Evolutionary conservation across 2,888 invertebrate species (phyloP), one percentile per base, ranked within the genome.

Genomic region (Neria commutata): DNA sequence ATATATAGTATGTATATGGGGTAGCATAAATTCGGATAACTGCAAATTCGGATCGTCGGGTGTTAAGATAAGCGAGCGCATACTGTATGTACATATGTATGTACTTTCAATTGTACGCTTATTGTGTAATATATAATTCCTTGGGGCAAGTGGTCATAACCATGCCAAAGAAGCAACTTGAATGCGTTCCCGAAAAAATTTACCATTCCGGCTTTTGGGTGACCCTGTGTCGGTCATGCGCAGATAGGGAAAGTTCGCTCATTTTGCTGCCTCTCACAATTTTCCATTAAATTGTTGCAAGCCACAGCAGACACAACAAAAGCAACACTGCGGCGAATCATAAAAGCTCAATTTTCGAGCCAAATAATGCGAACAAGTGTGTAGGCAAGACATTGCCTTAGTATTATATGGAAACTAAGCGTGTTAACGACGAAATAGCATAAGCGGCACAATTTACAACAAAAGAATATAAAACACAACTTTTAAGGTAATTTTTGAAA

Each of bases 291-390:
- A 29, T 29, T 29, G 11, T n/a, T 14, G n/a, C 16, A 37, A 4
- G 37, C 33, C 56, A 54, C 19, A 45, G n/a, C 24, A 26, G 29
- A 33, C n/a, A 64, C 60, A 64, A 61, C 45, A 60, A 62, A 50
- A 65, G 62, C 52, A 60, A 62, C 48, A 40, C 25, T 26, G 42
- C 16, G 49, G 52, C 50, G 63, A 64, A n/a, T n/a, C n/a, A n/a
- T n/a, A 48, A 67, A 67, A 73, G 73, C 75, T 75, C 66, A 52
- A 37, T 24, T 58, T 42, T 47, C 37, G 61, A 67, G 62, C 70
- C 66, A 63, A 64, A 60, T 64, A 69, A 75, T 73, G 76, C 76
- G 77, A 76, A 77, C 78, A 78, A 78, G 78, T 78, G 75, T 78
- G 77, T 77, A 76, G 67, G 67, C 66, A 67, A 65, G 58, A 66